Percentiles rank a stretch among this genome's conserved stretches.
Conservation (phyloP, 2,797 vertebrate species). For the Amazonetta brasiliensis region DNA sequence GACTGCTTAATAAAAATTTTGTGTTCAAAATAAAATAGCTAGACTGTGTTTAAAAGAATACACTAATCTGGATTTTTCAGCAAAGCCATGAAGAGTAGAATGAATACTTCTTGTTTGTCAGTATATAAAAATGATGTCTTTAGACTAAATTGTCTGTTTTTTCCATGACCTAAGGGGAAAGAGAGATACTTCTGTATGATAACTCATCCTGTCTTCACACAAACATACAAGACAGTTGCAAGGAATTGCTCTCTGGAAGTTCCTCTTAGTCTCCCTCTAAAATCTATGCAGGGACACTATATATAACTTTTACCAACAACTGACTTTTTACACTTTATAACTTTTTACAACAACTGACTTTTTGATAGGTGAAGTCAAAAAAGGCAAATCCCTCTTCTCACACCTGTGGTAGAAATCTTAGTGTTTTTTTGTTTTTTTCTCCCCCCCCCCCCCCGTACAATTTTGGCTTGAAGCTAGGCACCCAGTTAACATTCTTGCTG, state of each 20-base stretch:
- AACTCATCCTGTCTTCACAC: background rate
- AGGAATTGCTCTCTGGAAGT: background rate
- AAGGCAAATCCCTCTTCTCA: background rate
- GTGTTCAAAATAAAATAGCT: background rate
- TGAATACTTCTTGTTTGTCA: background rate
- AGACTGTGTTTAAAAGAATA: background rate
- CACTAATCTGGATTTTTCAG: background rate
- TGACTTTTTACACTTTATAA: background rate
- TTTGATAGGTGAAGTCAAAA: background rate
- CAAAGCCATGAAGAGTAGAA: background rate
- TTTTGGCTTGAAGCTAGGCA: background rate
- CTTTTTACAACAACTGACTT: background rate
- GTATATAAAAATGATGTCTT: background rate
- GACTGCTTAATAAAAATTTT: background rate
- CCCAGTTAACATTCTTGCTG: background rate
- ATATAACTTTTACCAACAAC: background rate
- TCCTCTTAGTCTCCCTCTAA: background rate
- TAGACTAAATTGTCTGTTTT: background rate
- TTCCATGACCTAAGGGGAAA: background rate
- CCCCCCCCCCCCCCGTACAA: background rate
- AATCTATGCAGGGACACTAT: background rate
- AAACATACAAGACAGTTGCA: background rate
- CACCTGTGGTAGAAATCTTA: background rate
- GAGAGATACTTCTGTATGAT: background rate
- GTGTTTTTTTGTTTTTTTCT: background rate